phyloP scores from a whole-genome alignment of 2,113 vertebrate genomes.

The Fregetta grallaria region DNA sequence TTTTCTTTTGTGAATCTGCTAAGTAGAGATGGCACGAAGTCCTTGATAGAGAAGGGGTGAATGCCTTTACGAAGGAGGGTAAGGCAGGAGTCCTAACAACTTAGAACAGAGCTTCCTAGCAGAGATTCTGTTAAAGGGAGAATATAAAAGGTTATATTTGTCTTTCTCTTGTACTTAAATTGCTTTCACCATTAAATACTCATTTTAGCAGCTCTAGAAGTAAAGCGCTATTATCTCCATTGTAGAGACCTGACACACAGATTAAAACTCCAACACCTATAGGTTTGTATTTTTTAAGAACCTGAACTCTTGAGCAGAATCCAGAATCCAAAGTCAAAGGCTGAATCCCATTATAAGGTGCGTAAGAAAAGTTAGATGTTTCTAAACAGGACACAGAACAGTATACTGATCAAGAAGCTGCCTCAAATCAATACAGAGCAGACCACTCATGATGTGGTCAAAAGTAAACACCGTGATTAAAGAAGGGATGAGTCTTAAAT shows the following conservation, averaged over 20 bases:
- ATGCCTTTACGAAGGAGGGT: background rate
- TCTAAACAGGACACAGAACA: background rate
- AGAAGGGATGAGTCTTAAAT: background rate
- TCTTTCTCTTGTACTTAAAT: background rate
- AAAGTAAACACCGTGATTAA: background rate
- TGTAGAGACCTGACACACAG: background rate
- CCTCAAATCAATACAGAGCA: background rate
- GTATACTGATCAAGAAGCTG: background rate
- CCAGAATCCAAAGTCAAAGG: background rate
- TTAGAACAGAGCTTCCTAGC: background rate
- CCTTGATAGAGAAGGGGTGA: background rate
- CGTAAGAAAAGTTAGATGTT: background rate
- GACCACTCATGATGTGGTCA: background rate
- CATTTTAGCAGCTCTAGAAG: background rate
- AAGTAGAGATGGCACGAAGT: background rate
- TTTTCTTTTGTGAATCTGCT: background rate
- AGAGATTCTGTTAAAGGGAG: background rate
- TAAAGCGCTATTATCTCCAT: background rate
- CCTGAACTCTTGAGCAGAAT: background rate
- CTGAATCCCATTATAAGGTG: background rate
- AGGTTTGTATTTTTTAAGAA: constrained; percentile 3
- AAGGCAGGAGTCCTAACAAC: background rate
- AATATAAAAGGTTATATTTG: background rate
- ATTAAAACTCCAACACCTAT: background rate
- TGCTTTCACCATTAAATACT: background rate